Conservation (phyloP, 2,888 invertebrate species). For the Synanthedon vespiformis region DNA sequence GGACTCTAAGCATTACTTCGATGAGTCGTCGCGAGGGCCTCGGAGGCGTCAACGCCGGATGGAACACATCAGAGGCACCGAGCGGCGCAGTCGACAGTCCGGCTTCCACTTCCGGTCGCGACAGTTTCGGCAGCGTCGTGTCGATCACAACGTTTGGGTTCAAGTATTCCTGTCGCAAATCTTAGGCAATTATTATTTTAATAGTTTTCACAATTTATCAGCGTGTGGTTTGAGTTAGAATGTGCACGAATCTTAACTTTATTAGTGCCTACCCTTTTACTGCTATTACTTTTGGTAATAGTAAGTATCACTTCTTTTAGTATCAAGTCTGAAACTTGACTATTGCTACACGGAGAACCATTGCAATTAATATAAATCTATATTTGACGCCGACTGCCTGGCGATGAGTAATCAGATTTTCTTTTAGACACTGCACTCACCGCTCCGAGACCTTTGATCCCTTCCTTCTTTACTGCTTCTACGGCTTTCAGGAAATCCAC, state of each 20-base stretch:
- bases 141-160: constrained; percentile 75
- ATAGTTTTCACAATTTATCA: too few relatives aligned
- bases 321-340: too few relatives aligned
- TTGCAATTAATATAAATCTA: too few relatives aligned
- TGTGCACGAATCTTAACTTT: too few relatives aligned
- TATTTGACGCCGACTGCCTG: too few relatives aligned
- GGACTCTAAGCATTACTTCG: constrained; percentile 73
- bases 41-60: constrained; percentile 67
- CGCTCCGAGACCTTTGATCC: constrained; percentile 61
- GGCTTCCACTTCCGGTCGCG: constrained; percentile 74
- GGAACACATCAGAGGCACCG: constrained; percentile 68
- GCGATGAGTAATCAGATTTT: background rate
- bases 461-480: constrained; percentile 74
- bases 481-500: constrained; percentile 79
- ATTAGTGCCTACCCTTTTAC: too few relatives aligned
- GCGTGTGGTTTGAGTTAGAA: too few relatives aligned
- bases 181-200: too few relatives aligned
- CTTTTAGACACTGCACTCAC: constrained; percentile 33
- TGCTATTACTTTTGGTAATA: too few relatives aligned
- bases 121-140: constrained; percentile 76
- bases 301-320: too few relatives aligned
- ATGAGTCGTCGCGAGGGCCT: constrained; percentile 62
- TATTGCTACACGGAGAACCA: too few relatives aligned
- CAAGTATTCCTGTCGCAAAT: constrained; percentile 34
- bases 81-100: constrained; percentile 49